Conservation (phyloP, 2,113 vertebrate species). For the Syngnathus typhle region DNA sequence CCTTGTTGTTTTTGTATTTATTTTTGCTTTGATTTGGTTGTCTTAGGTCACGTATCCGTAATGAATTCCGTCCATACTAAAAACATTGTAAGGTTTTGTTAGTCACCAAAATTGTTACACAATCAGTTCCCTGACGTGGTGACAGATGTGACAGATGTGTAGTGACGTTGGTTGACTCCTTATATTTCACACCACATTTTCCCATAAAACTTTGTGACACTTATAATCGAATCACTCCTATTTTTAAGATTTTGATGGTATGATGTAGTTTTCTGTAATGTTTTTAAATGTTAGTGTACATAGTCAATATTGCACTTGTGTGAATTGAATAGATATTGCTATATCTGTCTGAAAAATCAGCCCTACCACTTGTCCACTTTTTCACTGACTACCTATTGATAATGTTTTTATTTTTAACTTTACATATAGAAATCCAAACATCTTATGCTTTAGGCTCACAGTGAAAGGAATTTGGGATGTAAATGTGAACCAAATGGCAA, state of each 20-base stretch:
- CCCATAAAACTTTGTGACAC: not conserved
- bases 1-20: not conserved
- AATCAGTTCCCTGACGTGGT: not conserved
- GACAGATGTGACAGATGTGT: not conserved
- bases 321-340: not conserved
- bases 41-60: not conserved
- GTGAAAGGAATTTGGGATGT: constrained; percentile 15
- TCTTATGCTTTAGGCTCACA: not conserved
- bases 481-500: constrained; percentile 41
- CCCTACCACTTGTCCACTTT: not conserved
- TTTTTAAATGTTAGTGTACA: no score
- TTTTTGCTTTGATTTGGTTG: not conserved
- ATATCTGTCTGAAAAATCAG: not conserved
- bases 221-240: no score
- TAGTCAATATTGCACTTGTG: no score
- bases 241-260: no score
- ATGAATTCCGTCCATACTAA: not conserved
- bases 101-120: not conserved
- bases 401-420: not conserved
- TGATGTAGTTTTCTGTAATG: no score
- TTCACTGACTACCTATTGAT: no score
- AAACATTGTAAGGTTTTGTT: not conserved
- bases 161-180: not conserved
- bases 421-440: constrained; percentile 10
- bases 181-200: not conserved